Conservation (phyloP, 2,113 vertebrate species). For the Garra rufa region DNA sequence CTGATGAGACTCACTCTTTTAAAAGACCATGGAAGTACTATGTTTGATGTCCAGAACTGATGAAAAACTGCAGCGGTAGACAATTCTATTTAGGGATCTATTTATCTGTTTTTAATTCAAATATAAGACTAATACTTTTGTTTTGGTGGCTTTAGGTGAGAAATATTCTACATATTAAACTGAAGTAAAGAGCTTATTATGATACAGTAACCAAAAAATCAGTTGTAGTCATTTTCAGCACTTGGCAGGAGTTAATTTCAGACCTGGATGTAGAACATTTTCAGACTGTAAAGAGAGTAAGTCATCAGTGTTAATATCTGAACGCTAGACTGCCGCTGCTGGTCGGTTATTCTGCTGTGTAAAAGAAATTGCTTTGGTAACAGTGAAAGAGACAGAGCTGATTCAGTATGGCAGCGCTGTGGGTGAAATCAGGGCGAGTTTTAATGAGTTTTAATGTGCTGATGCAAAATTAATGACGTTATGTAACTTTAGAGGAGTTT, state of each 20-base stretch:
- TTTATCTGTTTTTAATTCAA: not conserved
- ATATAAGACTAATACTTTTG: not conserved
- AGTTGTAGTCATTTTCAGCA: not conserved
- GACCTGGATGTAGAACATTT: not conserved
- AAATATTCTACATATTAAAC: not conserved
- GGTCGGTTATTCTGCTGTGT: not conserved
- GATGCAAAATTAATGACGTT: constrained; percentile 72
- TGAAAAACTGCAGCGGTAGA: not conserved
- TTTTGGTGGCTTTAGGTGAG: not conserved
- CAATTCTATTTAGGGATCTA: not conserved
- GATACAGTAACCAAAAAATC: not conserved
- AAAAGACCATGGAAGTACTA: not conserved
- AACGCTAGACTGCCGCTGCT: not conserved
- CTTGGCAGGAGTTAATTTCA: not conserved
- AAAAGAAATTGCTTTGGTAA: not conserved
- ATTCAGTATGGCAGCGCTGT: constrained; percentile 37
- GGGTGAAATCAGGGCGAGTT: constrained; percentile 61
- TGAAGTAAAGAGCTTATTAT: not conserved
- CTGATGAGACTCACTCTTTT: constrained; percentile 4
- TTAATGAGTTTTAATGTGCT: constrained; percentile 67
- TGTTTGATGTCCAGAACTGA: not conserved
- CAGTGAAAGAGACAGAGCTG: not conserved
- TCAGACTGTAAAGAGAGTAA: not conserved
- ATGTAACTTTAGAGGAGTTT: constrained; percentile 73
- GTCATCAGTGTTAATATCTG: not conserved